A percentile compares a stretch with the other conserved stretches of the same genome.
Evolutionary conservation across 2,113 vertebrate genomes (phyloP).

Genomic region (Coptodon rendalli): DNA sequence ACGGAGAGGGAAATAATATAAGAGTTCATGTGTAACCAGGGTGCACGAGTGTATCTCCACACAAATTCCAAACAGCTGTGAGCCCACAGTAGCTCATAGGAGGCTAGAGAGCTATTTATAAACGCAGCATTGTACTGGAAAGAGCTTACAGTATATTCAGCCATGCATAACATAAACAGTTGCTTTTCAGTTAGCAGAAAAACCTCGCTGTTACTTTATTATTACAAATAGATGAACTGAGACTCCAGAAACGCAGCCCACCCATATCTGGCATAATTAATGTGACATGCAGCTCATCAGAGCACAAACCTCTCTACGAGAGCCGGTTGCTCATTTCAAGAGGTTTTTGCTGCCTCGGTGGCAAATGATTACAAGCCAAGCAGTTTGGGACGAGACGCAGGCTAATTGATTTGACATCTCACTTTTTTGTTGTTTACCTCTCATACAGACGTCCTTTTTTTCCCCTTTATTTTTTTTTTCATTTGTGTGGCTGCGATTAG

Average conservation of each 20-base stretch:
- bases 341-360: slow-evolving; percentile 39
- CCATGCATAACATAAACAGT: slow-evolving; percentile 48
- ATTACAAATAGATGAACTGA: slow-evolving; percentile 64
- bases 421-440: slow-evolving; percentile 43
- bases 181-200: slow-evolving; percentile 46
- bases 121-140: slow-evolving; percentile 43
- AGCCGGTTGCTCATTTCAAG: slow-evolving; percentile 42
- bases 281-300: slow-evolving; percentile 57
- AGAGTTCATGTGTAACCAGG: not conserved
- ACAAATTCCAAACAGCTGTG: slow-evolving; percentile 27
- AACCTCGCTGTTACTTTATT: slow-evolving; percentile 45
- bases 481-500: not conserved
- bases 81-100: slow-evolving; percentile 19
- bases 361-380: slow-evolving; percentile 42
- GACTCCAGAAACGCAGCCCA: slow-evolving; percentile 33
- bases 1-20: slow-evolving; percentile 4
- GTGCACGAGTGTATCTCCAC: not conserved
- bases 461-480: not conserved
- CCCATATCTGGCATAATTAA: slow-evolving; percentile 58
- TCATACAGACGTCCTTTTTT: not conserved
- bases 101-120: slow-evolving; percentile 49
- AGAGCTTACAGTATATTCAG: slow-evolving; percentile 54
- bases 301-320: slow-evolving; percentile 37
- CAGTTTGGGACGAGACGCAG: slow-evolving; percentile 6
- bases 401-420: slow-evolving; percentile 54